A percentile compares a stretch with the other conserved stretches of the same genome.
Evolutionary conservation across 1,140 invertebrate species (phyloP).

Genomic region (Atta texana): DNA sequence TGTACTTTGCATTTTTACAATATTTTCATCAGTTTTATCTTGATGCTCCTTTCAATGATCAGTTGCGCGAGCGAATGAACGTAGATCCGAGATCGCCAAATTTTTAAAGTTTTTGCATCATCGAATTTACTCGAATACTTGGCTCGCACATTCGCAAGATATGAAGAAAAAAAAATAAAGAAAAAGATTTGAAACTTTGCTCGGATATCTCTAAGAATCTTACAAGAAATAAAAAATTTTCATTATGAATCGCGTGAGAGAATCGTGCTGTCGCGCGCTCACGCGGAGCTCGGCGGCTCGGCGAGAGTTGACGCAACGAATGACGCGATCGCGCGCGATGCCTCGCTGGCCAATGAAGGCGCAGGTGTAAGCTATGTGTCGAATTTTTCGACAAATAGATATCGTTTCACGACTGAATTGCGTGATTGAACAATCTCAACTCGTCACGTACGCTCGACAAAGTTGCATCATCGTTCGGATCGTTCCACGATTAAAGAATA

Average conservation of each 20-base stretch:
- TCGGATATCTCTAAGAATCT: not conserved
- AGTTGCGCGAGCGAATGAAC: not conserved
- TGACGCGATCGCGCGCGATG: slow-evolving; percentile 58
- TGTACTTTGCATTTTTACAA: not conserved
- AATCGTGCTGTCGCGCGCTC: not conserved
- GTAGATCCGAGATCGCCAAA: not conserved
- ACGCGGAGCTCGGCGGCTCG: not conserved
- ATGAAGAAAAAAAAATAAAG: not conserved
- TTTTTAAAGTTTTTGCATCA: not conserved
- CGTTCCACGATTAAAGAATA: not conserved
- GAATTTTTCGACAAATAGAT: slow-evolving; percentile 60
- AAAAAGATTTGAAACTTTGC: not conserved
- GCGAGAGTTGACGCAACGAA: not conserved
- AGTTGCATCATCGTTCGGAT: not conserved
- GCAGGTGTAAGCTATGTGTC: not conserved
- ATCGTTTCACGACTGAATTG: slow-evolving; percentile 20
- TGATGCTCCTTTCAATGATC: not conserved
- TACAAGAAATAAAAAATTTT: not conserved
- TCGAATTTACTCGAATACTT: not conserved
- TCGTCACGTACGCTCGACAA: not conserved
- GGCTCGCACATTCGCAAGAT: not conserved
- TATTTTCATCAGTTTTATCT: not conserved
- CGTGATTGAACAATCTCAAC: not conserved
- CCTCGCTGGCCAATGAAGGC: slow-evolving; percentile 32
- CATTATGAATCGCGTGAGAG: not conserved